Evolutionary conservation across 2,113 vertebrate genomes (phyloP).

Genomic region (Ariopsis seemanni): DNA sequence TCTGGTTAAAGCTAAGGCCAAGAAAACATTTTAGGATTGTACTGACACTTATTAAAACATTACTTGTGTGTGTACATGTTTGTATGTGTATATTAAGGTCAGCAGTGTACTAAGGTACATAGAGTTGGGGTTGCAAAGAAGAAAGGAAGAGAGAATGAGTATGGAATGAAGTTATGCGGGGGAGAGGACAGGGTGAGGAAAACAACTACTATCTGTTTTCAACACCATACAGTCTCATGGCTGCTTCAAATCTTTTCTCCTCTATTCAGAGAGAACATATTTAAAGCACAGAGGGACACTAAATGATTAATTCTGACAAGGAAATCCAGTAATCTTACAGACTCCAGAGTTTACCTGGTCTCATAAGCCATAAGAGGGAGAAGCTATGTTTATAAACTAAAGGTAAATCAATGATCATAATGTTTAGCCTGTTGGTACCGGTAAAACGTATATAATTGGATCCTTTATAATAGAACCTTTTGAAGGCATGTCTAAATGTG

Average conservation of each 20-base stretch:
- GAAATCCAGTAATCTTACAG: conserved; percentile 21
- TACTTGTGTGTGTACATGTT: background rate
- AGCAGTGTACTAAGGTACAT: background rate
- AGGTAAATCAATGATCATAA: background rate
- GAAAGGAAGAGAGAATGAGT: background rate
- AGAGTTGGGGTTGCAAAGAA: background rate
- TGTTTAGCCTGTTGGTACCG: background rate
- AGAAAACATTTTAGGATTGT: too few species aligned
- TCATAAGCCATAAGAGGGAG: background rate
- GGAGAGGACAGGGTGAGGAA: background rate
- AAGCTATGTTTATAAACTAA: background rate
- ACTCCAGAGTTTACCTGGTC: background rate
- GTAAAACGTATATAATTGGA: background rate
- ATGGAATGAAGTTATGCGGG: background rate
- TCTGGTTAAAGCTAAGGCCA: background rate
- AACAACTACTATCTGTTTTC: conserved; percentile 45
- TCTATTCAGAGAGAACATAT: conserved; percentile 36
- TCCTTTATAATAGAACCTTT: background rate
- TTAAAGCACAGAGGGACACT: conserved; percentile 38
- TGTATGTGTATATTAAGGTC: background rate
- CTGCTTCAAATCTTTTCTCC: conserved; percentile 49
- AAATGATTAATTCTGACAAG: conserved; percentile 25
- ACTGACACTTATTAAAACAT: background rate
- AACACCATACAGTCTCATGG: conserved; percentile 54
- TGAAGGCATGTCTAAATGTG: background rate